These are phyloP conservation scores for Morus bassanus DNA, from an alignment of 2,797 vertebrate species.

Conservation along the genomic window DNA sequence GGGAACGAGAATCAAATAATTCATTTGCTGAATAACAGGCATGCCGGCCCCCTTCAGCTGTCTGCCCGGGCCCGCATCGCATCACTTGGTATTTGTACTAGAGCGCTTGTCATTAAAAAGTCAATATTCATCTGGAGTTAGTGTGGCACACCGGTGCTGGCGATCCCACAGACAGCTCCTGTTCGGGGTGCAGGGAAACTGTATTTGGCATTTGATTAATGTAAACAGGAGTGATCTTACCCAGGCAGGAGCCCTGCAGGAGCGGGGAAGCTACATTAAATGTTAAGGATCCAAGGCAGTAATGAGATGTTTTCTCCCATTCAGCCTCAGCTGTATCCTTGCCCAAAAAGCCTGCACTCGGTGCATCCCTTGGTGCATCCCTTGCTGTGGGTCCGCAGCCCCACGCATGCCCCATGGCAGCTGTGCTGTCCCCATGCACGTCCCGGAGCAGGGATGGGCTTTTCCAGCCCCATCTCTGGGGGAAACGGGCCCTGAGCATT, in stretches of 20 bases:
- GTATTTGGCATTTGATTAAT: conserved; percentile 21
- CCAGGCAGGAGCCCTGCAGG: background rate
- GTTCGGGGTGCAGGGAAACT: background rate
- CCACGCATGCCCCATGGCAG: accelerated
- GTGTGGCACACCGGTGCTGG: background rate
- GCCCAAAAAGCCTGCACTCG: background rate
- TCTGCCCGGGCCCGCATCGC: background rate
- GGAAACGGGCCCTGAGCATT: background rate
- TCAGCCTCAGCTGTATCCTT: background rate
- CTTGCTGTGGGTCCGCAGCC: background rate
- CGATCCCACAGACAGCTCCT: background rate
- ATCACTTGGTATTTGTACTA: background rate
- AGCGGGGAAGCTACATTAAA: background rate
- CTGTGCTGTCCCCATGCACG: accelerated
- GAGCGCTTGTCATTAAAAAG: background rate
- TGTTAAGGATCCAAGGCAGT: background rate
- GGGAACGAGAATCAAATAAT: conserved; percentile 49
- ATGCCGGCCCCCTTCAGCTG: background rate
- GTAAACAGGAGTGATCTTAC: background rate
- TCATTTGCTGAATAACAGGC: conserved; percentile 4
- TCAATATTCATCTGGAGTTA: conserved; percentile 43
- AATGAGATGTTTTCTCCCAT: background rate
- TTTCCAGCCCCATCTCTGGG: background rate
- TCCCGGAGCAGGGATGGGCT: background rate
- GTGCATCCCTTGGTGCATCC: background rate